These are phyloP conservation scores for Tympanoctomys barrerae DNA, from an alignment of 2,797 vertebrate genomes.

Conservation along the genomic window DNA sequence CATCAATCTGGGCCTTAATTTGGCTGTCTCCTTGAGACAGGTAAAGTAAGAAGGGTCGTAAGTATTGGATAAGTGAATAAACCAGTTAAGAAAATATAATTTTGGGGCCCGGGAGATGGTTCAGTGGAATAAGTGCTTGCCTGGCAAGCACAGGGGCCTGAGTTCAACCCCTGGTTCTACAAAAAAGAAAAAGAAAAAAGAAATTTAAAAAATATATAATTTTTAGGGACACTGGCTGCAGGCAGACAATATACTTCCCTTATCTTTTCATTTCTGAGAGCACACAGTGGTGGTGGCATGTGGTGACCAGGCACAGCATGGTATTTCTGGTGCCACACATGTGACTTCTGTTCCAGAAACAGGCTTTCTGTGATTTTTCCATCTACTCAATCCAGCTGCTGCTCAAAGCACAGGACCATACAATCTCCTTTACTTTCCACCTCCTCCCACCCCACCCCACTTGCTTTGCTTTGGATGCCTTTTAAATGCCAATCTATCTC, in stretches of 20 bases:
- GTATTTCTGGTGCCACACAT: constrained; percentile 15
- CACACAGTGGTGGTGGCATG: constrained; percentile 69
- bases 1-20: constrained; percentile 85
- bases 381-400: constrained; percentile 56
- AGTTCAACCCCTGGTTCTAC: no score
- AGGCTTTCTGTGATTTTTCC: not conserved
- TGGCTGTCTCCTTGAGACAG: constrained; percentile 85
- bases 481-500: constrained; percentile 67
- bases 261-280: constrained; percentile 83
- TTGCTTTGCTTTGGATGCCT: constrained; percentile 43
- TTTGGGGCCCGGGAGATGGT: constrained; percentile 43
- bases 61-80: constrained; percentile 89
- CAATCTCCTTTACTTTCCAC: constrained; percentile 70
- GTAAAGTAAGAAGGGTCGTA: constrained; percentile 88
- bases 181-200: no score
- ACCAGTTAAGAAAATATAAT: constrained; percentile 89
- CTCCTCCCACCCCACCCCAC: no score
- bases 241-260: constrained; percentile 80
- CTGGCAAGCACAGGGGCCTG: no score
- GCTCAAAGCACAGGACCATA: constrained; percentile 65
- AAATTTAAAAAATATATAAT: constrained; percentile 84
- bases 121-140: no score
- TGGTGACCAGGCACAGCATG: constrained; percentile 65
- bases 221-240: constrained; percentile 79
- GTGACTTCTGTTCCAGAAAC: not conserved